phyloP scores from a whole-genome alignment of 2,113 vertebrate genomes.

The Condylura cristata region DNA sequence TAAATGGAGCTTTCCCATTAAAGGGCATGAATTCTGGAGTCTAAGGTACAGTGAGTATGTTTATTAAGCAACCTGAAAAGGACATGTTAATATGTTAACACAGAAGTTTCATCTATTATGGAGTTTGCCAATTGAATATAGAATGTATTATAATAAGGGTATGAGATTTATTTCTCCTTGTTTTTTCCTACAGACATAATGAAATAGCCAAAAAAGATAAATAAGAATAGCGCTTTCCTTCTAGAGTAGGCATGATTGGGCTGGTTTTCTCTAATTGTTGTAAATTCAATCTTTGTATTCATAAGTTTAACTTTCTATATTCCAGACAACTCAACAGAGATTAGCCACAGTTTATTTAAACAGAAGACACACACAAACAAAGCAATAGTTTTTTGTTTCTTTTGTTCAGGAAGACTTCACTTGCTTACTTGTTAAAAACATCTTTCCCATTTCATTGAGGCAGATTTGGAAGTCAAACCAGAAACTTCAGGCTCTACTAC shows the following conservation, averaged over 20 bases:
- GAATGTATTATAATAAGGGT: conserved; percentile 73
- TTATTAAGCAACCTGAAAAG: conserved; percentile 80
- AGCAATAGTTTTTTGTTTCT: conserved; percentile 68
- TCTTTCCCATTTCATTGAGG: conserved; percentile 87
- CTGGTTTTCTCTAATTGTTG: conserved; percentile 71
- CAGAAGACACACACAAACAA: conserved; percentile 55
- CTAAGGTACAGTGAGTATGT: conserved; percentile 55
- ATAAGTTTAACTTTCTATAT: conserved; percentile 71
- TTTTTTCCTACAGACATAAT: conserved; percentile 76
- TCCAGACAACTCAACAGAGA: conserved; percentile 64
- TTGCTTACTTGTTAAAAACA: conserved; percentile 84
- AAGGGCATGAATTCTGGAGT: conserved; percentile 70
- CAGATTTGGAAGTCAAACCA: conserved; percentile 94
- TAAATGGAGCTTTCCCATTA: conserved; percentile 77
- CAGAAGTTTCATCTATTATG: conserved; percentile 65
- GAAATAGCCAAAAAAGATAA: conserved; percentile 73
- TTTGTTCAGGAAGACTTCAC: conserved; percentile 81
- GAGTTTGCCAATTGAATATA: conserved; percentile 69
- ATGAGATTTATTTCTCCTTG: conserved; percentile 70
- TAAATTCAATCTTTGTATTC: conserved; percentile 72
- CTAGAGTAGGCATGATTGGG: conserved; percentile 72
- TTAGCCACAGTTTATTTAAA: conserved; percentile 75
- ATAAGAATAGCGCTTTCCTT: conserved; percentile 78
- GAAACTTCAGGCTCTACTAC: conserved; percentile 93
- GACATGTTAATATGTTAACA: conserved; percentile 73